These are phyloP conservation scores for Ypsolopha scabrella DNA, from an alignment of 2,888 invertebrate genomes.

Conservation along the genomic window DNA sequence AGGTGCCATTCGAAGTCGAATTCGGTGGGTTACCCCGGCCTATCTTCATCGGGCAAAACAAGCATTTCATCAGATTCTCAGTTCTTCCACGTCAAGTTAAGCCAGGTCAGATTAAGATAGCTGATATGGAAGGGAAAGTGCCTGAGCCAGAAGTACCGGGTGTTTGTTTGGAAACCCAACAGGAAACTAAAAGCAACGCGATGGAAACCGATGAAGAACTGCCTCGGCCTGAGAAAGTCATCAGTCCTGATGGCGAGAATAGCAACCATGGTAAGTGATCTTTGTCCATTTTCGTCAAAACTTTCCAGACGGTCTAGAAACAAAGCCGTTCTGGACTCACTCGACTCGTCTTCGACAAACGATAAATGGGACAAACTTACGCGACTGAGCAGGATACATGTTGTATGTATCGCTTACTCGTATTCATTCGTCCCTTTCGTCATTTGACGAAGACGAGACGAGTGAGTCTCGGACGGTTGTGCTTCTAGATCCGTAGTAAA, in stretches of 20 bases:
- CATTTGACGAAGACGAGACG: too few relatives aligned
- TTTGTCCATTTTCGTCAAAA: background rate
- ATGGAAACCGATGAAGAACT: slow-evolving; percentile 31
- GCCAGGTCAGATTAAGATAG: slow-evolving; percentile 78
- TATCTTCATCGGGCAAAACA: slow-evolving; percentile 78
- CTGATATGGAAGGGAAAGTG: slow-evolving; percentile 76
- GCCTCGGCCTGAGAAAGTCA: slow-evolving; percentile 31
- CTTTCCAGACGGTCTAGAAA: too few relatives aligned
- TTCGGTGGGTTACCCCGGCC: slow-evolving; percentile 89
- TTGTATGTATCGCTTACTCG: too few relatives aligned
- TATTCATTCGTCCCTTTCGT: too few relatives aligned
- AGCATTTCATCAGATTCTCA: slow-evolving; percentile 85
- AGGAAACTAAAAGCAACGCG: slow-evolving; percentile 20
- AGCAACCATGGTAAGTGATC: slow-evolving; percentile 32
- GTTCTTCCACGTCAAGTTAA: slow-evolving; percentile 79
- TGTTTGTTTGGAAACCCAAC: slow-evolving; percentile 19
- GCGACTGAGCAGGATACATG: too few relatives aligned
- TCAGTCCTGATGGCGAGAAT: slow-evolving; percentile 47
- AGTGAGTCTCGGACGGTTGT: too few relatives aligned
- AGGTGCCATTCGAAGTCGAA: slow-evolving; percentile 81
- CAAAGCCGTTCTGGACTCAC: too few relatives aligned
- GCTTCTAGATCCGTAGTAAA: too few relatives aligned
- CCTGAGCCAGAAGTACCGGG: slow-evolving; percentile 18
- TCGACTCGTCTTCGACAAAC: too few relatives aligned
- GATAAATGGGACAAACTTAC: too few relatives aligned